Evolutionary conservation across 2,113 vertebrate genomes (phyloP).

Genomic region (Silurus asotus): DNA sequence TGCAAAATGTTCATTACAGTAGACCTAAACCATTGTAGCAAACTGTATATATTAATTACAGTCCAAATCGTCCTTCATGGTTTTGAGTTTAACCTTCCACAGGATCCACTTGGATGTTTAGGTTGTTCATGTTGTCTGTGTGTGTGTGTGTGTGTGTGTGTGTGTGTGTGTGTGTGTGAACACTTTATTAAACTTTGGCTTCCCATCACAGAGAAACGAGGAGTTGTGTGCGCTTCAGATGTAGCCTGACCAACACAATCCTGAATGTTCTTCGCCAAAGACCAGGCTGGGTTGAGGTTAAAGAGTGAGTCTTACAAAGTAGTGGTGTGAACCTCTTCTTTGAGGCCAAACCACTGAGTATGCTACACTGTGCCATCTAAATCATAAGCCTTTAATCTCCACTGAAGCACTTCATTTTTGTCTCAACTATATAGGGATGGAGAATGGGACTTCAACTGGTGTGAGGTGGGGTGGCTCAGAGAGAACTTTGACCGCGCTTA

Average conservation of each 20-base stretch:
- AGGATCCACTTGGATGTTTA: no score
- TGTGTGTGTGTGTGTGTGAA: not conserved
- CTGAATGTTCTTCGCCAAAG: slow-evolving; percentile 80
- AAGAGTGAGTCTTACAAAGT: slow-evolving; percentile 74
- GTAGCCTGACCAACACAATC: slow-evolving; percentile 77
- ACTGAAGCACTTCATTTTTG: not conserved
- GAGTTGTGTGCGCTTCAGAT: slow-evolving; percentile 79
- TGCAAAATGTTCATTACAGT: no score
- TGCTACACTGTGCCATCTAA: not conserved
- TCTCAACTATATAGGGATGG: slow-evolving; percentile 71
- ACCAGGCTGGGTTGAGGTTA: slow-evolving; percentile 85
- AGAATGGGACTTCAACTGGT: slow-evolving; percentile 94
- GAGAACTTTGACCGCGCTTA: slow-evolving; percentile 86
- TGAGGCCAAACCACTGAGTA: no score
- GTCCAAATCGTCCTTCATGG: no score
- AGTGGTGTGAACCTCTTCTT: slow-evolving; percentile 1
- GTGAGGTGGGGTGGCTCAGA: slow-evolving; percentile 84
- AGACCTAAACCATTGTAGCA: no score
- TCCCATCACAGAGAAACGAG: slow-evolving; percentile 75
- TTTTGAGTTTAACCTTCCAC: no score
- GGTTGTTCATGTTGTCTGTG: not conserved
- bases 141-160: not conserved
- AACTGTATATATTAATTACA: no score
- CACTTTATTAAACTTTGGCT: not conserved
- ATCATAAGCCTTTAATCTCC: not conserved